phyloP scores from a whole-genome alignment of 2,797 vertebrate genomes.

The Muscicapa comitata region DNA sequence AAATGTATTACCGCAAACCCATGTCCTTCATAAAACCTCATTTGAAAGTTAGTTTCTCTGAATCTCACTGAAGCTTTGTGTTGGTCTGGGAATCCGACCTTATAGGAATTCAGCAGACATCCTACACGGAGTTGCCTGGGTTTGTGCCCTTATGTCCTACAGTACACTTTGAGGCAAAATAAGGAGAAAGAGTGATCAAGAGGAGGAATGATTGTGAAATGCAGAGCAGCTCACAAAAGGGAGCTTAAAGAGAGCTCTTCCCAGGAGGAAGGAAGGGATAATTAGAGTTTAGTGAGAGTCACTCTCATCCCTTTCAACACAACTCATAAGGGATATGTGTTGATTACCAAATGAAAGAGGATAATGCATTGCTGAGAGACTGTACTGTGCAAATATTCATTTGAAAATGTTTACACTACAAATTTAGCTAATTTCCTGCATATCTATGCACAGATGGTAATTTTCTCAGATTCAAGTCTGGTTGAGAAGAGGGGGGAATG shows the following conservation, averaged over 20 bases:
- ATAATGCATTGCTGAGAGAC: slow-evolving; percentile 58
- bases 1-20: not conserved
- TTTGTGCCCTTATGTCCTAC: not conserved
- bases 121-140: rapidly evolving
- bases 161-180: not conserved
- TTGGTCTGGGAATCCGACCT: not conserved
- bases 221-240: not conserved
- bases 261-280: slow-evolving; percentile 45
- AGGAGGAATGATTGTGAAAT: not conserved
- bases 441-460: slow-evolving; percentile 56
- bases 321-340: slow-evolving; percentile 56
- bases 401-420: slow-evolving; percentile 66
- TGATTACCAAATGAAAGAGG: slow-evolving; percentile 64
- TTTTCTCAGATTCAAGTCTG: slow-evolving; percentile 17
- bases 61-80: not conserved
- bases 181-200: not conserved
- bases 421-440: slow-evolving; percentile 58
- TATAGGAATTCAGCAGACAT: not conserved
- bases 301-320: slow-evolving; percentile 36
- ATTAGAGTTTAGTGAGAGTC: slow-evolving; percentile 57
- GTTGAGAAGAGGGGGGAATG: not conserved
- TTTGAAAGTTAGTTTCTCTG: not conserved
- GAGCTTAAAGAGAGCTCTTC: slow-evolving; percentile 28
- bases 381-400: slow-evolving; percentile 56
- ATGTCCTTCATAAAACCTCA: not conserved